Evolutionary conservation across 2,888 invertebrate species (phyloP).

Genomic region (Lymantria monacha): DNA sequence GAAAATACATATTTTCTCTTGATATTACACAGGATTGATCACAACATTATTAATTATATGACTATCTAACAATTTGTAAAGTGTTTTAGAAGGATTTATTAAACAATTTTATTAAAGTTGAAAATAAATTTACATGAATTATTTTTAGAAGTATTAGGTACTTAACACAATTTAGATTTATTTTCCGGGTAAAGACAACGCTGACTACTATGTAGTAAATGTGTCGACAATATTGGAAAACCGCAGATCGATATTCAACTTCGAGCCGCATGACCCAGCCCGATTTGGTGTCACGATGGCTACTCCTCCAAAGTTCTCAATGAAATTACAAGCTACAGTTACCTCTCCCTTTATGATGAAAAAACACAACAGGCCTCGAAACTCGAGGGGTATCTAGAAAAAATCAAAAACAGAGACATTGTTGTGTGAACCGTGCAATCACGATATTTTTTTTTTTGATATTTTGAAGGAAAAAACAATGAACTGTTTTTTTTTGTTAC

Average conservation of each 20-base stretch:
- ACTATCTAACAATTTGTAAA: too few relatives aligned
- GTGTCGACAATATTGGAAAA: constrained; percentile 43
- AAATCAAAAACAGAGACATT: constrained; percentile 29
- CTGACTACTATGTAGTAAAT: not conserved
- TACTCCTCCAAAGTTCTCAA: constrained; percentile 49
- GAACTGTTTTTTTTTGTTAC: constrained; percentile 14
- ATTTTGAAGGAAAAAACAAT: constrained; percentile 7
- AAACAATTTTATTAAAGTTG: too few relatives aligned
- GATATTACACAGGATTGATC: too few relatives aligned
- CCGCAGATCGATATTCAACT: constrained; percentile 41
- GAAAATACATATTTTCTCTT: too few relatives aligned
- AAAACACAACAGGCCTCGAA: constrained; percentile 32
- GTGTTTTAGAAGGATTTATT: too few relatives aligned
- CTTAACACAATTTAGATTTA: too few relatives aligned
- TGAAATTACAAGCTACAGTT: constrained; percentile 50
- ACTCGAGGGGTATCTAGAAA: constrained; percentile 2
- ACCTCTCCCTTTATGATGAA: constrained; percentile 35
- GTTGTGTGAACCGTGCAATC: constrained; percentile 64
- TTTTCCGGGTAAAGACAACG: too few relatives aligned
- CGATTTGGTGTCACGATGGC: constrained; percentile 55
- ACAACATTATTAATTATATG: too few relatives aligned
- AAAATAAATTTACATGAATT: too few relatives aligned
- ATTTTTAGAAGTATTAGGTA: too few relatives aligned
- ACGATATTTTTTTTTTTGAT: constrained; percentile 45
- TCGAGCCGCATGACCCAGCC: constrained; percentile 64